Base-by-base conservation (phyloP, 2,888 invertebrate species). In the Hecatera dysodea region DNA sequence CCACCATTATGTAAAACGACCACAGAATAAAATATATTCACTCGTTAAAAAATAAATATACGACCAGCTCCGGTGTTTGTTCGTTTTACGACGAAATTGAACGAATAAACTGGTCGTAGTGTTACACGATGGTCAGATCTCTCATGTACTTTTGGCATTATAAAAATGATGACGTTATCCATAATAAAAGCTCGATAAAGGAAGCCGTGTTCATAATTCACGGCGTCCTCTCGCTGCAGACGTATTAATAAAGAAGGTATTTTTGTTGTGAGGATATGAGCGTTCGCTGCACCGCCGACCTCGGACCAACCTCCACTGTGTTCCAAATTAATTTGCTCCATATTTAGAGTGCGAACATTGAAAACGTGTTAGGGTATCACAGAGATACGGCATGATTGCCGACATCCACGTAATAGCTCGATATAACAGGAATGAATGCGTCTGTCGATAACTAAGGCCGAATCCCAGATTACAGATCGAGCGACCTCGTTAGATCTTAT, bases 171-270 rank as follows among this genome's bases (percentile, higher is more conserved):
- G 84, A 87, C 74, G 71, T 86, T 83, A 83, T 81, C 71, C 77
- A 77, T 82, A 86, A 91, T 82, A 90, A 92, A 90, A 91, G 60
- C 80, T 86, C 85, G 73, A 90, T 91, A 92, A 91, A 91, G 80
- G 85, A 87, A 89, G 83, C 84, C 75, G 77, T 86, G 84, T 82
- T 57, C 86, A 90, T 93, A 90, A 90, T 88, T 93, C 90, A 93
- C 86, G 72, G 81, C 80, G 88, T 89, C 88, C 90, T 91, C 88
- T 89, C 74, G 85, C 87, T 86, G 88, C 86, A 90, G 88, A 88
- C 78, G 81, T 63, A 62, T 76, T 86, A 87, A 89, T 89, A 90
- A 90, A 90, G 63, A 67, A 74, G 56, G 72, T 79, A 83, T 85
- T 89, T 90, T 87, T 89, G 83, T 84, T 68, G 75, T 80, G 84